These are phyloP conservation scores for Oryctolagus cuniculus DNA, from an alignment of 2,113 vertebrate genomes.

Conservation along the genomic window mOryCun1.1 NC_091453.1:57194001-57194500, in stretches of 20 bases:
- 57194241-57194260: neutral
- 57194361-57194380: too few relatives aligned
- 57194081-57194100: neutral
- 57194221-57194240: neutral
- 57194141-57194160: neutral
- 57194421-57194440: neutral
- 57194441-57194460: neutral
- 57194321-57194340: neutral
- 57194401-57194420: neutral
- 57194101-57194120: too few relatives aligned
- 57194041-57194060: neutral
- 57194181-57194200: too few relatives aligned
- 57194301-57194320: neutral
- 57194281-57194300: neutral
- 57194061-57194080: neutral
- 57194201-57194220: neutral
- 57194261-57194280: too few relatives aligned
- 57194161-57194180: neutral
- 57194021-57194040: neutral
- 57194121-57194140: neutral
- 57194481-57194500: neutral
- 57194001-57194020: neutral
- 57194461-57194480: neutral
- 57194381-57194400: too few relatives aligned
- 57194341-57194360: neutral